Evolutionary conservation across 2,113 vertebrate species (phyloP).

Genomic region (Ciconia maguari): DNA sequence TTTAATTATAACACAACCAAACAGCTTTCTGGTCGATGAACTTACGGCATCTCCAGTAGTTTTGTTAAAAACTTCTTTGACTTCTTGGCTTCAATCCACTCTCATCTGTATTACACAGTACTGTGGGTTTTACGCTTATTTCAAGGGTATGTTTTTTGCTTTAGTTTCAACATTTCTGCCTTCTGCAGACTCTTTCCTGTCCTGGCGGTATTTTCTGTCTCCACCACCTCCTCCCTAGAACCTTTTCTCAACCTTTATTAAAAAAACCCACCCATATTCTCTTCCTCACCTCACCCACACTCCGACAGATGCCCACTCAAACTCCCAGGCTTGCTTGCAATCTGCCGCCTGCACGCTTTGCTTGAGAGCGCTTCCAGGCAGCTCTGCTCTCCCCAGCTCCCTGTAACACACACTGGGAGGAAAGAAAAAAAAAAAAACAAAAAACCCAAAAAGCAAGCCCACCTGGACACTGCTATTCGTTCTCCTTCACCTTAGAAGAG

Average conservation of each 20-base stretch:
- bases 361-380: background rate
- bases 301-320: rapidly evolving
- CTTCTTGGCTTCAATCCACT: background rate
- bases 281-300: background rate
- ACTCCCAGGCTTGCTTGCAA: background rate
- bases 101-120: background rate
- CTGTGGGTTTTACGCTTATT: background rate
- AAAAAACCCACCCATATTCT: background rate
- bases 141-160: background rate
- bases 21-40: background rate
- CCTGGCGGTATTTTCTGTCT: background rate
- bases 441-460: background rate
- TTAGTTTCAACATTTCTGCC: background rate
- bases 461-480: background rate
- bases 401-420: background rate
- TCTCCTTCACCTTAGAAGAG: background rate
- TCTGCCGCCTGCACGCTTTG: background rate
- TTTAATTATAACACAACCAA: background rate
- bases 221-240: background rate
- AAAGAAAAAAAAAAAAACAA: background rate
- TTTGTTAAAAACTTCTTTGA: background rate
- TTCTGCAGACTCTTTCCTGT: background rate
- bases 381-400: background rate
- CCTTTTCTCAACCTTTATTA: background rate
- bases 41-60: background rate